Conservation (phyloP, 64 coral and sea anemone genomes). For the Orbicella faveolata region DNA sequence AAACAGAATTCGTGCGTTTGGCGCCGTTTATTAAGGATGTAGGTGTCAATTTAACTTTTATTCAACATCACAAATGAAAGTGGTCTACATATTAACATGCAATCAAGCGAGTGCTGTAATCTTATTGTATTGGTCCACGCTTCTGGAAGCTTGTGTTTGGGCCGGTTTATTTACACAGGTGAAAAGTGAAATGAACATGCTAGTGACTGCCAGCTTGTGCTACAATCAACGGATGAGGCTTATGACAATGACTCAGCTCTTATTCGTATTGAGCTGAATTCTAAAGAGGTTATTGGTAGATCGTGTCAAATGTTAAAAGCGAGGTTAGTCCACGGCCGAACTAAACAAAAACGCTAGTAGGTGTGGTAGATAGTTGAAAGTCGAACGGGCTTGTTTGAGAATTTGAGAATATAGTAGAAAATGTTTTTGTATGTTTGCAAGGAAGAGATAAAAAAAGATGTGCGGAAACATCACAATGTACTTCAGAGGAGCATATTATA, state of each 20-base stretch:
- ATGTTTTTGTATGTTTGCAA: no score
- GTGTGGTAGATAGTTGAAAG: no score
- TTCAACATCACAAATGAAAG: slow-evolving; percentile 6
- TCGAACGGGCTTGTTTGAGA: no score
- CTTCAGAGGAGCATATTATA: no score
- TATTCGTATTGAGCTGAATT: not conserved
- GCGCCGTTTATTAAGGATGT: not conserved
- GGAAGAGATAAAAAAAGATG: no score
- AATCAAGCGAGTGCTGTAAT: slow-evolving; percentile 6
- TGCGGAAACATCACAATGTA: no score
- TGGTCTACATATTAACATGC: not conserved
- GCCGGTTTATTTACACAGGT: slow-evolving; percentile 21
- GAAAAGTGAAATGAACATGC: not conserved
- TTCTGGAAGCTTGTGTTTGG: slow-evolving; percentile 11
- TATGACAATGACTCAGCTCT: not conserved
- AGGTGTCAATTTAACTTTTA: not conserved
- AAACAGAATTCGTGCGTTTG: not conserved
- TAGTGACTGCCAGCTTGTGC: not conserved
- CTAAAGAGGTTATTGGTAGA: not conserved
- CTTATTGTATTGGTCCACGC: slow-evolving; percentile 12
- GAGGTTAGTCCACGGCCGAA: no score
- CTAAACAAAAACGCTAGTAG: no score
- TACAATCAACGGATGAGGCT: not conserved
- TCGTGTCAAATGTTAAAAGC: no score
- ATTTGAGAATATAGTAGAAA: no score